Base-by-base conservation (phyloP, 2,888 invertebrate genomes). In the Dolomedes plantarius region DNA sequence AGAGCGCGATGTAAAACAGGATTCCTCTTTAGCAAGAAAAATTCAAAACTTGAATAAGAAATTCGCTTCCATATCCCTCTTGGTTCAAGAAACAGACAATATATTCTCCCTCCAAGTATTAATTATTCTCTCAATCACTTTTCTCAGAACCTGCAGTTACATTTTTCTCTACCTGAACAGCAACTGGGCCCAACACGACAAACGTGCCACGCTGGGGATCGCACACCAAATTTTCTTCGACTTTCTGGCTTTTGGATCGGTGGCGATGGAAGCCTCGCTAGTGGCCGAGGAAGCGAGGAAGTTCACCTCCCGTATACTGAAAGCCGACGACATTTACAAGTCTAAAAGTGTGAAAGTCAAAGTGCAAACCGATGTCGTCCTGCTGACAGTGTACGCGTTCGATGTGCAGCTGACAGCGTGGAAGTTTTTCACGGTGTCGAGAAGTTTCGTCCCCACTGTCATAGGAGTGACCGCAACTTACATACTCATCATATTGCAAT, bases 391-490 rank as follows among this genome's bases (percentile, higher is more conserved):
- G 16, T 73, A 56, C 19, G 23, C 77, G 5, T 77, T 67, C 1
- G 56, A 83, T 56, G 83, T 83, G 13, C 83, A 83, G 27, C 32
- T 83, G 0, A 83, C 83, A 2, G 83, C 83, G 0, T 83, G 83
- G 83, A 83, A 83, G 27, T 77, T 83, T 19, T 83, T 83, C 50
- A 83, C 77, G 0, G 77, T 83, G 1, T 77, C 83, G 9, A 32
- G 83, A 50, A 77, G 67, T 31, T 77, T 83, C 19, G 36, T 77
- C 5, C 83, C 83, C 19, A 77, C 83, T 64, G 83, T 77, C 1
- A 73, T 83, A n/a, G 83, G 83, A 23, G 76, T 83, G 1, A 83
- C 83, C 28, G 46, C 64, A 13, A 83, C 83, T 19, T 83, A 83
- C 19, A 75, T 77, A 46, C 32, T 83, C 27, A 56, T 83, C 9